Base-by-base conservation (phyloP, 2,888 invertebrate genomes). In the Perithous albicinctus region DNA sequence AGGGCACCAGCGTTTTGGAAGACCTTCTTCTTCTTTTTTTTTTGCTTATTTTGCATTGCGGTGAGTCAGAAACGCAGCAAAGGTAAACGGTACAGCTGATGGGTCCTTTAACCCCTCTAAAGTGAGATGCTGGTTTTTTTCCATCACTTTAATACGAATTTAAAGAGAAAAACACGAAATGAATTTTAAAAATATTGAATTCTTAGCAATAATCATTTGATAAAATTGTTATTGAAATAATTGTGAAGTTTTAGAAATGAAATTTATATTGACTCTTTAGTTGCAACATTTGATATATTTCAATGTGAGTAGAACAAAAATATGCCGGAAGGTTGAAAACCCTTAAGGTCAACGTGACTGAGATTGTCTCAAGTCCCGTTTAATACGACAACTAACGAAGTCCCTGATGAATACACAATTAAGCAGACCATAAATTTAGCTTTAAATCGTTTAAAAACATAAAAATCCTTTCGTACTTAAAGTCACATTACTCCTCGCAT, bases 1-100 rank as follows among this genome's bases (percentile, higher is more conserved):
- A 64, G 72, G 43, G 32, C 72, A 29, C 48, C 67, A 76, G 82
- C 82, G 82, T 85, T 85, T 70, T 73, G 83, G 73, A 66, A 32
- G 51, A 35, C 26, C 51, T 35, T 69, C 38, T 3, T 15, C 38
- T 26, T 10, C 32, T 56, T 41, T 56, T 69, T 69, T 32, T 41
- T 41, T 38, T n/a, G n/a, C n/a, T n/a, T n/a, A n/a, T n/a, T 38
- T 23, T 69, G 29, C 29, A 48, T 48, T 12, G 66, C 18, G 48
- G 20, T 35, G 48, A 51, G 20, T 67, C 67, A 10, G 35, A 51
- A 67, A 35, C 32, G 51, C 67, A 51, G 29, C n/a, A 23, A n/a
- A 26, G 43, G 15, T 32, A 41, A 72, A 78, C 70, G 64, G 38
- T 64, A 32, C 59, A 35, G 18, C 18, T 18, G 59, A 59, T 59